phyloP scores from a whole-genome alignment of 2,113 vertebrate species.

The Brachypteracias leptosomus region DNA sequence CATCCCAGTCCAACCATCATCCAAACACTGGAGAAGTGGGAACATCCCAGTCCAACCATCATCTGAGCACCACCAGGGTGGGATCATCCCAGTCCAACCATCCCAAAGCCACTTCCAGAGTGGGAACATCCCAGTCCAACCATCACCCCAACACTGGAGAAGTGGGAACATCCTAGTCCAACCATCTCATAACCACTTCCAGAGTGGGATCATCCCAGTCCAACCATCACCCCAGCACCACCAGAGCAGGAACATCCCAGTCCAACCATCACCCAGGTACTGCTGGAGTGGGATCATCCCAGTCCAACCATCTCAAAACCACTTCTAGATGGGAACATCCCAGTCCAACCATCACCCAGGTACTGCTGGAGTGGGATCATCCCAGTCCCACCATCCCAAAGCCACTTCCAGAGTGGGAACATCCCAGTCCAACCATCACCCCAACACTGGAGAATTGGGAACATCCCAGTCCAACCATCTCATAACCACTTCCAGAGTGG shows the following conservation, averaged over 20 bases:
- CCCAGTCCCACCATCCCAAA: fast-evolving
- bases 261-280: background rate
- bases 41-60: too few species aligned
- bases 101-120: fast-evolving
- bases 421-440: background rate
- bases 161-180: too few species aligned
- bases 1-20: background rate
- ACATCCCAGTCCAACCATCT: too few species aligned
- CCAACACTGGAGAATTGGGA: fast-evolving
- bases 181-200: background rate
- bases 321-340: background rate
- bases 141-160: fast-evolving
- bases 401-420: fast-evolving
- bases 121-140: background rate
- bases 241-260: background rate
- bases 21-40: fast-evolving
- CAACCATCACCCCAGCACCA: fast-evolving
- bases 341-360: background rate
- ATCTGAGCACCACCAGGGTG: too few species aligned
- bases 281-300: fast-evolving
- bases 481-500: too few species aligned
- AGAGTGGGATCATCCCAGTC: background rate
- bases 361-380: fast-evolving
- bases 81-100: background rate
- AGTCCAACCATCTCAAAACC: fast-evolving